Conservation (phyloP, 2,113 vertebrate species). For the Typhlomys cinereus region DNA sequence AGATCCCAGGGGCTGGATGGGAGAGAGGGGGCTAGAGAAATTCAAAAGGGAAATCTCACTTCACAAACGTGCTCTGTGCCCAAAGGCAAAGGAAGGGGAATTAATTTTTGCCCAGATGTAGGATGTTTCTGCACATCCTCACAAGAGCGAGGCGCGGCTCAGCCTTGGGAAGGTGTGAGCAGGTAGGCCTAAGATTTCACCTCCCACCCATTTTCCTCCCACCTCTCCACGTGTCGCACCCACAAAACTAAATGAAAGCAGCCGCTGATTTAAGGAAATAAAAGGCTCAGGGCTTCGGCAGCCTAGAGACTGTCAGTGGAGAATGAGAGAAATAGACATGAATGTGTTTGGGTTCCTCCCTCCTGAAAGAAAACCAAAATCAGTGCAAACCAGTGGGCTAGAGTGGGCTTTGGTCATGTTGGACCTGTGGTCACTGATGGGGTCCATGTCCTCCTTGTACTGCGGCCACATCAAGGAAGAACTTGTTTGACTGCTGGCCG, state of each 20-base stretch:
- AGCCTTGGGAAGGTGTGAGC: slow-evolving; percentile 83
- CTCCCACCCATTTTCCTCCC: slow-evolving; percentile 79
- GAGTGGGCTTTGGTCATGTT: not conserved
- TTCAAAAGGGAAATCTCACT: not conserved
- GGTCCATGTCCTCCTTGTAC: not conserved
- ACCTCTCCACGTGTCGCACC: slow-evolving; percentile 85
- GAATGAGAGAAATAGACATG: slow-evolving; percentile 79
- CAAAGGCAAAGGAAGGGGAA: slow-evolving; percentile 82
- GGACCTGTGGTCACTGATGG: not conserved
- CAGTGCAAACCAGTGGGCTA: slow-evolving; percentile 66
- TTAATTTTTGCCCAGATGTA: slow-evolving; percentile 78
- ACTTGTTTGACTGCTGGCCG: not conserved
- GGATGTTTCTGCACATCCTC: slow-evolving; percentile 75
- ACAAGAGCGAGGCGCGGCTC: slow-evolving; percentile 78
- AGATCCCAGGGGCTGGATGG: not conserved
- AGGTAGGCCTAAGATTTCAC: slow-evolving; percentile 80
- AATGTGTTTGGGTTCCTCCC: not conserved
- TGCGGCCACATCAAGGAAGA: not conserved
- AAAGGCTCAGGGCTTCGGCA: slow-evolving; percentile 87
- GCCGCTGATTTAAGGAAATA: slow-evolving; percentile 86
- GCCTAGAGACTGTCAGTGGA: slow-evolving; percentile 84
- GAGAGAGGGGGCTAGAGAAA: not conserved
- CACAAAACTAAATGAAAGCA: slow-evolving; percentile 88
- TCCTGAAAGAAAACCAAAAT: too few species aligned
- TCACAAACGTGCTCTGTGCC: slow-evolving; percentile 75